Percentiles rank a stretch among this genome's conserved stretches.
Evolutionary conservation across 1,140 invertebrate species (phyloP).

Genomic region (Rhopalosiphum padi): DNA sequence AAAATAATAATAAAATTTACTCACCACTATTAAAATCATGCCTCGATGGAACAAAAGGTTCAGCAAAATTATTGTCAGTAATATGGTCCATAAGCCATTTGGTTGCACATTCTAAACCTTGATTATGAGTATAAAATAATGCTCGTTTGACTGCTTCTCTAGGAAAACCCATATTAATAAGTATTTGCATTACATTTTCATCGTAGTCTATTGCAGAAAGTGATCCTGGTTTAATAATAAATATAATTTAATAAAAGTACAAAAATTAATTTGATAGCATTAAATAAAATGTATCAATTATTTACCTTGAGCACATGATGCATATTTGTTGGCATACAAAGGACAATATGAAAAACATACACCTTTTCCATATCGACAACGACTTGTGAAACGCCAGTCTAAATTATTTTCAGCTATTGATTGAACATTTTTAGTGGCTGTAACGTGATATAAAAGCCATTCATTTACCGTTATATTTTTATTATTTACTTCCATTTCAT

Average conservation of each 20-base stretch:
- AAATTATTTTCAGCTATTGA: conserved; percentile 38
- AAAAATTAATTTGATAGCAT: neutral
- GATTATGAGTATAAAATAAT: conserved; percentile 12
- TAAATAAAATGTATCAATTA: neutral
- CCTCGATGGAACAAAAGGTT: conserved; percentile 11
- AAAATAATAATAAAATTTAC: neutral
- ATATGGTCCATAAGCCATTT: conserved; percentile 51
- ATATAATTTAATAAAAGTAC: neutral
- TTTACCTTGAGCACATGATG: conserved; percentile 8
- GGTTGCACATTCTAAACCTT: neutral
- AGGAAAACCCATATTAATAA: conserved; percentile 37
- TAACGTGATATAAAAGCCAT: conserved; percentile 34
- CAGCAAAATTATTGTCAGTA: conserved; percentile 16
- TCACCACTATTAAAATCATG: neutral
- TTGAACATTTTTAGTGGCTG: conserved; percentile 36
- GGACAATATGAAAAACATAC: conserved; percentile 45
- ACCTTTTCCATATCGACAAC: conserved; percentile 39
- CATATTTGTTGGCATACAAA: conserved; percentile 40
- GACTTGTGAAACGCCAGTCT: conserved; percentile 37
- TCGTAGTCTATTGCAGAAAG: neutral
- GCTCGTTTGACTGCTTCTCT: conserved; percentile 36
- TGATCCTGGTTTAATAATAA: neutral
- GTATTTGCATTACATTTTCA: neutral
- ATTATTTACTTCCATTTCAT: conserved; percentile 34
- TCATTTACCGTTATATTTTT: neutral